Evolutionary conservation across 2,888 invertebrate genomes (phyloP), one percentile per base, ranked within the genome.

Genomic region (Drosophila rubida): DNA sequence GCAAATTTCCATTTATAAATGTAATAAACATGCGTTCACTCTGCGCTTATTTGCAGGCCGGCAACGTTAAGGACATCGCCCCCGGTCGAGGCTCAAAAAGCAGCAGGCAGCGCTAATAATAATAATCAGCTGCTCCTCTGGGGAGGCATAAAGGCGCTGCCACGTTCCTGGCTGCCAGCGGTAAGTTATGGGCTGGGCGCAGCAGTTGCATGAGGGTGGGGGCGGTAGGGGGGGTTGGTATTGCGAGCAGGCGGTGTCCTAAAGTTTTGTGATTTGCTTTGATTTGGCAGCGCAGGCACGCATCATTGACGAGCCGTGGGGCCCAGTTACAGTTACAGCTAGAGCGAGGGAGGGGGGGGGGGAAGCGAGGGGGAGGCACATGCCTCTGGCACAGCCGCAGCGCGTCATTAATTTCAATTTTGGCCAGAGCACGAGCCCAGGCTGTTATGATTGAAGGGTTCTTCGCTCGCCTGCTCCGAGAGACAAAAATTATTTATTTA

Each of bases 401-500:
- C 57, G 69, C 73, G 72, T 80, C 88, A 78, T 87, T 88, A 87
- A 81, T 83, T 78, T 82, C 79, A 79, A 82, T 82, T 78, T 76
- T 65, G 70, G 50, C 62, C 35, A 57, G 46, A 25, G 45, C 39
- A 50, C 30, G 39, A 16, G n/a, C 9, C 19, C 46, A 25, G 45
- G 13, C 35, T 22, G 48, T 32, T 63, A 49, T 66, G 66, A 60
- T 54, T 75, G 74, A 75, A 66, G 74, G 76, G 59, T 66, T 74
- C 48, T 13, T 49, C 67, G 22, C 32, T 4, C n/a, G 14, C 9
- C 44, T 25, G 11, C 11, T 41, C 41, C 45, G 65, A 73, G 70
- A 74, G 74, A 80, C 78, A 80, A 66, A 73, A 69, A 83, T 85
- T 78, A 85, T 88, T 85, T 88, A 85, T 86, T 85, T 82, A 86